Evolutionary conservation across 2,888 invertebrate species (phyloP).

Genomic region (Drosophila macrothrix): DNA sequence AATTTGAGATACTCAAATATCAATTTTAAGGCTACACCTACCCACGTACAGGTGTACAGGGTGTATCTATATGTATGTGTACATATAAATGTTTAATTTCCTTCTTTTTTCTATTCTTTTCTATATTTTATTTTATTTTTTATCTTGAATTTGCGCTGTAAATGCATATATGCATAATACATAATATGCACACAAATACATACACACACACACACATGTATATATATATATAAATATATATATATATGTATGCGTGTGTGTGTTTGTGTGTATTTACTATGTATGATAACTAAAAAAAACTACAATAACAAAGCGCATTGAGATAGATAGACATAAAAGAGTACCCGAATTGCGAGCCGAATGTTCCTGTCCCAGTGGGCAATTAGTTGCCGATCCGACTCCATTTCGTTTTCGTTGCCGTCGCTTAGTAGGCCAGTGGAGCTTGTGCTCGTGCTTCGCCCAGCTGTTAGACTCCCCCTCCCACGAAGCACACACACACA

Average conservation of each 20-base stretch:
- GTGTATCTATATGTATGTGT: slow-evolving; percentile 14
- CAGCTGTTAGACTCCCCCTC: slow-evolving; percentile 41
- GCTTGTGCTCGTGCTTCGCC: slow-evolving; percentile 47
- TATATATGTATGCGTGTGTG: neutral
- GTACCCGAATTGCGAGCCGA: slow-evolving; percentile 35
- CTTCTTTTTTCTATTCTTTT: neutral
- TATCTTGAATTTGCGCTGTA: neutral
- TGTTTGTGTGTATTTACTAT: neutral
- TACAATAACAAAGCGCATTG: slow-evolving; percentile 22
- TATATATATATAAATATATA: no score
- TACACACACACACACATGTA: neutral
- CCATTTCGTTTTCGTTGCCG: slow-evolving; percentile 68
- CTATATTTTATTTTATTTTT: neutral
- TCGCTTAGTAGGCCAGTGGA: slow-evolving; percentile 67
- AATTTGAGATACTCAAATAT: slow-evolving; percentile 15
- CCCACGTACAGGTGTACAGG: neutral
- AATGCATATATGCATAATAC: slow-evolving; percentile 1
- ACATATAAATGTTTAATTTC: slow-evolving; percentile 11
- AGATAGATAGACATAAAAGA: slow-evolving; percentile 3
- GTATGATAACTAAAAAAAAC: slow-evolving; percentile 2
- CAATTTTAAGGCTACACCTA: slow-evolving; percentile 3
- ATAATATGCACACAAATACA: neutral
- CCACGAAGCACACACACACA: neutral
- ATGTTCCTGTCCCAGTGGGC: slow-evolving; percentile 28
- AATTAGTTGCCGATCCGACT: slow-evolving; percentile 31